Evolutionary conservation across 2,797 vertebrate species (phyloP).

Genomic region (Propithecus deckenii): DNA sequence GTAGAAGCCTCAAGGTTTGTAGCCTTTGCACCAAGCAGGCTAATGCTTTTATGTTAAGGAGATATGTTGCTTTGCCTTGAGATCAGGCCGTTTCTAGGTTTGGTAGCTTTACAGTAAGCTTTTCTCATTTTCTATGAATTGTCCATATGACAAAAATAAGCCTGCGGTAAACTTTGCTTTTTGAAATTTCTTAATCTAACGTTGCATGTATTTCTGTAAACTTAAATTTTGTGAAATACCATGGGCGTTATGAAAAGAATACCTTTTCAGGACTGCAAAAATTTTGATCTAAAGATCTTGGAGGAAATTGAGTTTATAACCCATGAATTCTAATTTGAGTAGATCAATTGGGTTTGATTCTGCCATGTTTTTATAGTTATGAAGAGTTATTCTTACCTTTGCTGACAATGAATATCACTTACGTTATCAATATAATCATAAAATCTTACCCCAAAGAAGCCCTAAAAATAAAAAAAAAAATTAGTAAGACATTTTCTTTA

Average conservation of each 20-base stretch:
- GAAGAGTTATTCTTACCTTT: conserved; percentile 48
- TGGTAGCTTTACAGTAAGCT: not conserved
- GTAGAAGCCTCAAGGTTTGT: not conserved
- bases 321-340: not conserved
- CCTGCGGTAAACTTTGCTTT: not conserved
- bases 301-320: conserved; percentile 2
- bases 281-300: not conserved
- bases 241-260: not conserved
- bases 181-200: conserved; percentile 14
- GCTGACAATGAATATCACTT: conserved; percentile 31
- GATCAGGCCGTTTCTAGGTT: not conserved
- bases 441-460: conserved; percentile 68
- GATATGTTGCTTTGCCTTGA: not conserved
- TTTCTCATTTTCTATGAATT: not conserved
- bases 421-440: conserved; percentile 42
- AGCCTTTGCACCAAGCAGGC: not conserved
- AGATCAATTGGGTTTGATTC: not conserved
- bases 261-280: not conserved
- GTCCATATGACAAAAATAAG: not conserved
- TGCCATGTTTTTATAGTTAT: not conserved
- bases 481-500: not conserved
- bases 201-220: not conserved
- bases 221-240: not conserved
- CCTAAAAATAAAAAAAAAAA: conserved; percentile 57
- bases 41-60: not conserved